Evolutionary conservation across 2,113 vertebrate species (phyloP).

Genomic region (Astatotilapia flaviijosephi): DNA sequence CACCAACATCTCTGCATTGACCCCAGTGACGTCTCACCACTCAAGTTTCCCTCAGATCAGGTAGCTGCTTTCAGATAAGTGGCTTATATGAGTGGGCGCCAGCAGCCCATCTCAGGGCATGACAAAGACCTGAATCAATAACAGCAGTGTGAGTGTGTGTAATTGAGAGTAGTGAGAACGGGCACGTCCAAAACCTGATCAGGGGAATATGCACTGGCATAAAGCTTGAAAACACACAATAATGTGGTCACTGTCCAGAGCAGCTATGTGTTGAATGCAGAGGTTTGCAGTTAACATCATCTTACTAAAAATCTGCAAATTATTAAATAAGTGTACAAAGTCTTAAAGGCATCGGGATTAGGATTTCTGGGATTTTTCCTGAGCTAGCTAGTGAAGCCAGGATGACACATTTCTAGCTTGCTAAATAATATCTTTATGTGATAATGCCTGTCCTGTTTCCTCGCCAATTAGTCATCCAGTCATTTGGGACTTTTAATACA

Average conservation of each 20-base stretch:
- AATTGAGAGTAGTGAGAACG: background rate
- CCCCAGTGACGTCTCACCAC: background rate
- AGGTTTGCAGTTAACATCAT: background rate
- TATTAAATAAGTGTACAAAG: constrained; percentile 10
- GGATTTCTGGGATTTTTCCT: background rate
- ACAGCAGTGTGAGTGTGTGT: background rate
- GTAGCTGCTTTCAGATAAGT: constrained; percentile 39
- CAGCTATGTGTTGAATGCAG: background rate
- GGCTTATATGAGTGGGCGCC: constrained; percentile 27
- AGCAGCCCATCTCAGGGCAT: constrained; percentile 18
- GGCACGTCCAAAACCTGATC: background rate
- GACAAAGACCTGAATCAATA: constrained; percentile 42
- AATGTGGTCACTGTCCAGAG: background rate
- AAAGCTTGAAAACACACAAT: constrained; percentile 18
- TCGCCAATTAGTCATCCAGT: background rate
- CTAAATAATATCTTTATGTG: background rate
- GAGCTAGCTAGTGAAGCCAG: background rate
- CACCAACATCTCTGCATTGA: constrained; percentile 9
- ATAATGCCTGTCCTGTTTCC: background rate
- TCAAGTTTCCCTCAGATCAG: constrained; percentile 2
- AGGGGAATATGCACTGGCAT: background rate
- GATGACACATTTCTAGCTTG: background rate
- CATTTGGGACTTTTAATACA: background rate
- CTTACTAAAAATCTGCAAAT: background rate
- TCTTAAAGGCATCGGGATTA: background rate